Conservation (phyloP, 2,113 vertebrate genomes). For the Macroglossus sobrinus region DNA sequence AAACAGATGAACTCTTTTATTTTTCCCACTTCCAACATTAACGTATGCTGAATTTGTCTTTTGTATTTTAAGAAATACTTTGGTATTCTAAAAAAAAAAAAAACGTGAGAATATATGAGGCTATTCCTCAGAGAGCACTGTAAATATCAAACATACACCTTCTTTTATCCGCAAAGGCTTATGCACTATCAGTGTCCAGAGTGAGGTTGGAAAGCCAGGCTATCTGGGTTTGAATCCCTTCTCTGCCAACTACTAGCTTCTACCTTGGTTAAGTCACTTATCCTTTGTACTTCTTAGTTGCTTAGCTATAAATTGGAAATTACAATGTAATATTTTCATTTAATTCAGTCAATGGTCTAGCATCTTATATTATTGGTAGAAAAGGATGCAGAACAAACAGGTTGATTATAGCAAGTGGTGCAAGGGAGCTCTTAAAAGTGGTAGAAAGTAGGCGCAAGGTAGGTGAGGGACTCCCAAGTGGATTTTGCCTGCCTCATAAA, state of each 20-base stretch:
- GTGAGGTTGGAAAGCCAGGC: background rate
- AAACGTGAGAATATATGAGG: background rate
- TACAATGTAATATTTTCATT: background rate
- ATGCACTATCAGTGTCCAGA: background rate
- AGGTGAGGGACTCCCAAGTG: background rate
- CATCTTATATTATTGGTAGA: background rate
- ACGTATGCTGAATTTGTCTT: constrained; percentile 35
- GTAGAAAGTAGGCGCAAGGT: background rate
- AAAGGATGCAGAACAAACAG: background rate
- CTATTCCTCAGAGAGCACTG: background rate
- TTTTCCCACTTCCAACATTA: background rate
- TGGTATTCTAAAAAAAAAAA: background rate
- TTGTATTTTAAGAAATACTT: constrained; percentile 26
- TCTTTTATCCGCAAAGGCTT: background rate
- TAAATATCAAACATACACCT: background rate
- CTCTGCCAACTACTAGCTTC: background rate
- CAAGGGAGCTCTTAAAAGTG: background rate
- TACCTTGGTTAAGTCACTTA: background rate
- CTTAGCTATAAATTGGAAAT: background rate
- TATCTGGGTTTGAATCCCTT: background rate
- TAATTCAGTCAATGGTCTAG: background rate
- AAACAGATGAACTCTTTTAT: background rate
- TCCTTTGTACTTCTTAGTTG: background rate
- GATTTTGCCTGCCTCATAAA: background rate
- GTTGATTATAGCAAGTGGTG: background rate